phyloP scores from a whole-genome alignment of 2,797 vertebrate genomes.

The Eulemur albifrons region DNA sequence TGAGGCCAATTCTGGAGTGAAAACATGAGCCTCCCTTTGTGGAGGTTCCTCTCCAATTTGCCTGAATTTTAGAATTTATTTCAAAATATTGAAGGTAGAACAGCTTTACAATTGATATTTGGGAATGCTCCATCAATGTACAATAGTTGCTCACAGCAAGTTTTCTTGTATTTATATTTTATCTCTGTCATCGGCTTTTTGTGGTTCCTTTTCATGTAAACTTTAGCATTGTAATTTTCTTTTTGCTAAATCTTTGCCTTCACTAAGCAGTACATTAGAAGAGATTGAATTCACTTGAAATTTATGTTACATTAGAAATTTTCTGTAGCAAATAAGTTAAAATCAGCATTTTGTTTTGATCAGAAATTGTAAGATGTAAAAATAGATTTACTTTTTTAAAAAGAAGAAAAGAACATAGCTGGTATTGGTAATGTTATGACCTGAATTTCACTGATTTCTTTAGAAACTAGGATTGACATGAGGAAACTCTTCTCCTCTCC shows the following conservation, averaged over 20 bases:
- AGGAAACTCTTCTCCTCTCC: neutral
- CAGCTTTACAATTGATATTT: neutral
- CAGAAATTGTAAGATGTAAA: neutral
- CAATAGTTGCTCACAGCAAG: neutral
- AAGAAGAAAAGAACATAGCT: neutral
- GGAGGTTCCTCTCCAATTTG: neutral
- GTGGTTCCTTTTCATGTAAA: neutral
- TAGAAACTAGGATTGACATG: neutral
- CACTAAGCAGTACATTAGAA: neutral
- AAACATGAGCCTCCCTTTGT: fast-evolving
- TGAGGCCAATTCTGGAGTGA: neutral
- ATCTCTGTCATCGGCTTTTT: neutral
- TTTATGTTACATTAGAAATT: neutral
- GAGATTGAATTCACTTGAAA: constrained; percentile 24
- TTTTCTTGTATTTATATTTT: constrained; percentile 34
- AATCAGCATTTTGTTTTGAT: constrained; percentile 18
- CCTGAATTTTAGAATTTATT: neutral
- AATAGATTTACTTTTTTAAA: neutral
- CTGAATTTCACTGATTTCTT: neutral
- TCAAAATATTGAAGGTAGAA: neutral
- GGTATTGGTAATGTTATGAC: neutral
- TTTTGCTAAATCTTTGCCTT: neutral
- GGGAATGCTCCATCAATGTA: neutral
- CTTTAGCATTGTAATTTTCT: neutral
- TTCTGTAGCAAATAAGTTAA: neutral